These are phyloP conservation scores for Eretmocerus hayati DNA, from an alignment of 2,888 invertebrate genomes.

Conservation along the genomic window DNA sequence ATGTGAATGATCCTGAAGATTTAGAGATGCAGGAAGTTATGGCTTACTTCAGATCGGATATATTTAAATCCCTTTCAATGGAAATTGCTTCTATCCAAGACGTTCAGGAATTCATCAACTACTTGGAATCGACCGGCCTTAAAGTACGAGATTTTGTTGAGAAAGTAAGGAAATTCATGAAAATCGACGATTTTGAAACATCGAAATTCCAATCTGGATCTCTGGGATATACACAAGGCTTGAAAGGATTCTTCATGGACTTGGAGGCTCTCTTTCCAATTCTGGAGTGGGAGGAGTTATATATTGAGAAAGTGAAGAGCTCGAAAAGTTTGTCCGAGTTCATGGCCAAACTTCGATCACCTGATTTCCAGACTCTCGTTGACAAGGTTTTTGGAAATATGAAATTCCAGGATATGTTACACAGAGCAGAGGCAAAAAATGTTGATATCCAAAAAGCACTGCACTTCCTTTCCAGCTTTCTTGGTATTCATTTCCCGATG, in stretches of 20 bases:
- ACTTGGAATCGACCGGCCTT: slow-evolving; percentile 20
- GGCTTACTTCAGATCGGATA: slow-evolving; percentile 26
- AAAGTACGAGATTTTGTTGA: slow-evolving; percentile 20
- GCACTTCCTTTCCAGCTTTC: background rate
- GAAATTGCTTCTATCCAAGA: slow-evolving; percentile 24
- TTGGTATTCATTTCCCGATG: background rate
- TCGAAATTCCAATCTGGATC: background rate
- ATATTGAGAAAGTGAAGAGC: slow-evolving; percentile 24
- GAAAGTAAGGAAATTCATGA: slow-evolving; percentile 17
- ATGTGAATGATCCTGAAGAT: too few species aligned
- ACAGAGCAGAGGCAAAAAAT: slow-evolving; percentile 24
- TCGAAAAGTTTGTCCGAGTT: slow-evolving; percentile 25
- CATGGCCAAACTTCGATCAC: slow-evolving; percentile 20
- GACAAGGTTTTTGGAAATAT: slow-evolving; percentile 15
- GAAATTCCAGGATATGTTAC: slow-evolving; percentile 14
- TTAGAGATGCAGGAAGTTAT: too few species aligned
- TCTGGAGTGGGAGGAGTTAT: slow-evolving; percentile 24
- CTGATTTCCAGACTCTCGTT: slow-evolving; percentile 26
- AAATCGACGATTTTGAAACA: slow-evolving; percentile 8
- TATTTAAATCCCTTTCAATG: slow-evolving; percentile 24
- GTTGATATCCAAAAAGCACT: slow-evolving; percentile 23
- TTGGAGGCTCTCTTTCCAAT: slow-evolving; percentile 26
- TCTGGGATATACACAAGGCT: too few species aligned
- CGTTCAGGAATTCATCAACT: slow-evolving; percentile 20
- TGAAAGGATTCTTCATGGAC: slow-evolving; percentile 25